Evolutionary conservation across 2,888 invertebrate species (phyloP).

Genomic region (Trypoxylon attenuatum): DNA sequence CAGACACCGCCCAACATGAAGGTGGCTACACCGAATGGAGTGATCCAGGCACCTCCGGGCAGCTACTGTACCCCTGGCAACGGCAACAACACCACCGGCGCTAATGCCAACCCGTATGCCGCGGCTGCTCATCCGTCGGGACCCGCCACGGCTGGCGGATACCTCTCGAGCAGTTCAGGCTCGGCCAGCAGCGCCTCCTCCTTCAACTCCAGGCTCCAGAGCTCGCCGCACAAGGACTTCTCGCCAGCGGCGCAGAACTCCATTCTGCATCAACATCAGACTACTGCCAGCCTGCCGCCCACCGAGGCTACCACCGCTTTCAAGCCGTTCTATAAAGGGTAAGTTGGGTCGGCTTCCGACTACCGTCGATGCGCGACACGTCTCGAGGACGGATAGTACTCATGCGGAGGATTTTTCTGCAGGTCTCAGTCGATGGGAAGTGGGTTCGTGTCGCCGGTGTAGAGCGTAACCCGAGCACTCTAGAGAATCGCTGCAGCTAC

Average conservation of each 20-base stretch:
- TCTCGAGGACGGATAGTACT: background rate
- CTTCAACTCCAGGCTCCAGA: conserved; percentile 76
- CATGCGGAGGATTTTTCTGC: conserved; percentile 72
- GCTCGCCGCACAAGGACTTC: conserved; percentile 74
- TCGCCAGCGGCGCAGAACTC: conserved; percentile 68
- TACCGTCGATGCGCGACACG: background rate
- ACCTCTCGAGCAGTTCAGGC: conserved; percentile 76
- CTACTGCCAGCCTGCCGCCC: conserved; percentile 69
- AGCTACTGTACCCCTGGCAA: conserved; percentile 80
- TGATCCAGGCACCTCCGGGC: conserved; percentile 77
- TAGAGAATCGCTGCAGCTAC: conserved; percentile 29
- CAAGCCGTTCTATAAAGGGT: conserved; percentile 95
- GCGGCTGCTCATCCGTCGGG: conserved; percentile 70
- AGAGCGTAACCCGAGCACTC: conserved; percentile 67
- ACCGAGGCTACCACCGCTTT: conserved; percentile 80
- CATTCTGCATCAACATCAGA: conserved; percentile 71
- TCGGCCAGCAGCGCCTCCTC: conserved; percentile 76
- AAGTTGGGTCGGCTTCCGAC: conserved; percentile 69
- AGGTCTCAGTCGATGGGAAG: conserved; percentile 85
- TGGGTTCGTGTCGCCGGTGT: conserved; percentile 85
- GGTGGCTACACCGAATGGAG: conserved; percentile 80
- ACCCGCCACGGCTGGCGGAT: conserved; percentile 76
- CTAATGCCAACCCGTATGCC: conserved; percentile 64
- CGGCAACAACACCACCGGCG: conserved; percentile 66
- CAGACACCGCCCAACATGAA: conserved; percentile 97